Percentiles rank a stretch among this genome's conserved stretches.
phyloP scores from a whole-genome alignment of 2,888 invertebrate species.

The Drosophila ustulata region DNA sequence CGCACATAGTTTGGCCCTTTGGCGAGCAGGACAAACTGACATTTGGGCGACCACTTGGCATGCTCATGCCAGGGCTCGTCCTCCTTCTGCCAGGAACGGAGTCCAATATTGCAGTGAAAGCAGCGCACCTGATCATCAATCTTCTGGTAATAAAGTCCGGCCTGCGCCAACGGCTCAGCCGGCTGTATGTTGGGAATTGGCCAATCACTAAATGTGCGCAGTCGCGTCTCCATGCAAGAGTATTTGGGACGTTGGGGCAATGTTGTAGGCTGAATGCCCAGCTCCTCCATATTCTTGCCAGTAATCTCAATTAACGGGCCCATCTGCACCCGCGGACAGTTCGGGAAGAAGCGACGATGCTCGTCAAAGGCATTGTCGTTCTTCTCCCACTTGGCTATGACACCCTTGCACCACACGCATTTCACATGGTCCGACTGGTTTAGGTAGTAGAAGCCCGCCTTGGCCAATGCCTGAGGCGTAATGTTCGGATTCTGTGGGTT shows the following conservation, averaged over 20 bases:
- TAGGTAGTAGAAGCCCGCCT: constrained; percentile 94
- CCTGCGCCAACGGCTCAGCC: constrained; percentile 91
- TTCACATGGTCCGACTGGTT: constrained; percentile 90
- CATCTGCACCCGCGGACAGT: constrained; percentile 87
- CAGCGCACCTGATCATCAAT: constrained; percentile 91
- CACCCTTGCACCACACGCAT: constrained; percentile 93
- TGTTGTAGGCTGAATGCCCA: constrained; percentile 86
- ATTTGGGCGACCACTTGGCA: constrained; percentile 96
- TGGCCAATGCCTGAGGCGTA: constrained; percentile 90
- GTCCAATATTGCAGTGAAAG: constrained; percentile 97
- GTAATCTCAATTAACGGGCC: constrained; percentile 85
- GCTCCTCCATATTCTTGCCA: constrained; percentile 86
- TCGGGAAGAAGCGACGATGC: constrained; percentile 92
- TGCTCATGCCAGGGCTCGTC: constrained; percentile 98
- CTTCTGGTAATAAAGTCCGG: constrained; percentile 95
- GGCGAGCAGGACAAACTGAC: constrained; percentile 92
- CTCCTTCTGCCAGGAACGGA: constrained; percentile 94
- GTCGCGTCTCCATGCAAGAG: constrained; percentile 89
- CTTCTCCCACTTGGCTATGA: constrained; percentile 91
- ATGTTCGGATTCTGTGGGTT: constrained; percentile 86
- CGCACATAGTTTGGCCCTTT: constrained; percentile 93
- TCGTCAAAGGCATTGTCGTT: constrained; percentile 93
- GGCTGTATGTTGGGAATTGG: constrained; percentile 90
- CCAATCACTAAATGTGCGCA: constrained; percentile 91
- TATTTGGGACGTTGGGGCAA: constrained; percentile 89